phyloP scores from a whole-genome alignment of 1,140 invertebrate genomes.

The Liolophura sinensis region DNA sequence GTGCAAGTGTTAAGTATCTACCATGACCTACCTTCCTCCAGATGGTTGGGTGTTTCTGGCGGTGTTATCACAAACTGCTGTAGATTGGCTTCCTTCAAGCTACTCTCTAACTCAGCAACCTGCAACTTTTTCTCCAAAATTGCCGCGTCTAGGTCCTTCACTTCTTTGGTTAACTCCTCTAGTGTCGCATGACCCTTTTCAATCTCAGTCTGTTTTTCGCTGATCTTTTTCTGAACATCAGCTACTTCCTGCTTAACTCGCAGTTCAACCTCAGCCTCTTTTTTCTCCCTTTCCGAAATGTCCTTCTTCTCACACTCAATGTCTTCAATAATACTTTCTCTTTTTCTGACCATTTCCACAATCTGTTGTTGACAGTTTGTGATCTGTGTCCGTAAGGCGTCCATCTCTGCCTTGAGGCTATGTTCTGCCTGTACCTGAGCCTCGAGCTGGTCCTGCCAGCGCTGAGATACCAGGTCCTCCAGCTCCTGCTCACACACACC shows the following conservation, averaged over 20 bases:
- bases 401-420: constrained; percentile 71
- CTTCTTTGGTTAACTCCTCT: constrained; percentile 73
- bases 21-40: constrained; percentile 60
- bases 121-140: constrained; percentile 12
- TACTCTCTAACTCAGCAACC: constrained; percentile 77
- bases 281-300: constrained; percentile 15
- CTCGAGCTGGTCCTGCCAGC: constrained; percentile 58
- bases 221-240: constrained; percentile 74
- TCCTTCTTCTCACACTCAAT: constrained; percentile 20
- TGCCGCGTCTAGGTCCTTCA: background rate
- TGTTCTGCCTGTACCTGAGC: constrained; percentile 37
- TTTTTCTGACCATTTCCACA: no score
- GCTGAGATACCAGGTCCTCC: constrained; percentile 78
- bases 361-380: constrained; percentile 71
- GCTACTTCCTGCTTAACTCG: constrained; percentile 15
- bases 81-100: constrained; percentile 91
- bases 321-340: constrained; percentile 18
- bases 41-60: constrained; percentile 75
- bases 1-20: background rate
- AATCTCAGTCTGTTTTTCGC: constrained; percentile 68
- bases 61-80: constrained; percentile 72
- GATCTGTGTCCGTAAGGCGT: constrained; percentile 76
- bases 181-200: constrained; percentile 61
- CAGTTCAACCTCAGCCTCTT: constrained; percentile 18
- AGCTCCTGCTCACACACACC: background rate